A percentile compares a stretch with the other conserved stretches of the same genome.
phyloP scores from a whole-genome alignment of 1,140 invertebrate species.

The Musca vetustissima region DNA sequence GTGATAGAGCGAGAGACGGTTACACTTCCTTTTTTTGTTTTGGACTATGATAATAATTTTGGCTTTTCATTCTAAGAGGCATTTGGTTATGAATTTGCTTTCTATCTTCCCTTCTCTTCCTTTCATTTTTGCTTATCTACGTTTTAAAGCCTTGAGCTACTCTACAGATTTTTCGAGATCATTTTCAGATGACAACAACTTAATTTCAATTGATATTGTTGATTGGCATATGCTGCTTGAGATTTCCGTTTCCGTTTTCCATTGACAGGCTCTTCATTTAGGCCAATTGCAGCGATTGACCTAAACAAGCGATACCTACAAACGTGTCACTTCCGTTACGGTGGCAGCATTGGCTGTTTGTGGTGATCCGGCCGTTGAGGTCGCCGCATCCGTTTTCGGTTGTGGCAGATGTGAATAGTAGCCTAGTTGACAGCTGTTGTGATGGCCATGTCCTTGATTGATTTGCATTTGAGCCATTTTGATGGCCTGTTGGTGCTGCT shows the following conservation, averaged over 20 bases:
- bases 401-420: slow-evolving; percentile 53
- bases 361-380: slow-evolving; percentile 37
- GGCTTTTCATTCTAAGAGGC: no score
- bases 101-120: no score
- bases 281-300: slow-evolving; percentile 23
- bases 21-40: no score
- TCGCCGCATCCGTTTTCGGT: slow-evolving; percentile 46
- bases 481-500: slow-evolving; percentile 33
- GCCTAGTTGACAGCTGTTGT: slow-evolving; percentile 49
- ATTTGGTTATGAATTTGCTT: not conserved
- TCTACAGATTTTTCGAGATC: not conserved
- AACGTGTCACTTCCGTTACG: slow-evolving; percentile 49
- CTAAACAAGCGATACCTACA: slow-evolving; percentile 41
- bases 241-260: not conserved
- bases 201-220: no score
- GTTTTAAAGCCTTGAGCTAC: not conserved
- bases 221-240: no score
- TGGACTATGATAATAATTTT: no score
- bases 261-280: slow-evolving; percentile 10
- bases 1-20: no score
- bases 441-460: slow-evolving; percentile 44
- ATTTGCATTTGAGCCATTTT: slow-evolving; percentile 50
- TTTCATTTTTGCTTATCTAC: not conserved
- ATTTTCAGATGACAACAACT: not conserved
- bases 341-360: slow-evolving; percentile 32